phyloP scores from a whole-genome alignment of 1,140 invertebrate genomes.

The Mercenaria mercenaria region DNA sequence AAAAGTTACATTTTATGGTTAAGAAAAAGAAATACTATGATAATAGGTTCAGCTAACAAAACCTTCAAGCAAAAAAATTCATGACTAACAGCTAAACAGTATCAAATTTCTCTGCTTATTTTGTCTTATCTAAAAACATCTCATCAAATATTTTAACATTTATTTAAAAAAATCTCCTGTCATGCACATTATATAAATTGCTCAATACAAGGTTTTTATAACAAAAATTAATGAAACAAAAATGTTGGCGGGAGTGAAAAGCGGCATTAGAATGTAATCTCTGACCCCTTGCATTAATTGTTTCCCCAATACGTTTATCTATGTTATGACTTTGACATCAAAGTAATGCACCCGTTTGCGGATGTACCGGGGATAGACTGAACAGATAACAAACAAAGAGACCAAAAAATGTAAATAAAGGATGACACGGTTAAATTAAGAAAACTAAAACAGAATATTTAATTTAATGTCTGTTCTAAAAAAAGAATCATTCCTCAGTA shows the following conservation, averaged over 20 bases:
- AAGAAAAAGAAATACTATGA: background rate
- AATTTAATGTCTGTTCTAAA: background rate
- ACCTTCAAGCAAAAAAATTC: background rate
- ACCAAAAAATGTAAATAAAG: conserved; percentile 31
- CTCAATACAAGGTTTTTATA: background rate
- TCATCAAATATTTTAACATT: background rate
- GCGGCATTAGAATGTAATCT: conserved; percentile 24
- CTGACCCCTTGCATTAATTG: conserved; percentile 32
- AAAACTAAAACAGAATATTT: background rate
- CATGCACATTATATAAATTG: conserved; percentile 5
- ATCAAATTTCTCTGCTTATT: background rate
- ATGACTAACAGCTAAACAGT: background rate
- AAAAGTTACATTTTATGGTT: no score
- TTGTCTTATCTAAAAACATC: background rate
- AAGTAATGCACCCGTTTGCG: conserved; percentile 42
- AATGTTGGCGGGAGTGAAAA: conserved; percentile 40
- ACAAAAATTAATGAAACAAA: background rate
- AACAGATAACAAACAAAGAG: conserved; percentile 49
- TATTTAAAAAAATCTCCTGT: background rate
- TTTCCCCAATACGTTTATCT: conserved; percentile 59
- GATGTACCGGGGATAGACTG: conserved; percentile 6
- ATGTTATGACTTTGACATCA: conserved; percentile 41
- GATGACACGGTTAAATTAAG: conserved; percentile 10
- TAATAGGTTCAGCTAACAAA: background rate
- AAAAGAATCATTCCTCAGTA: no score